Percentiles rank a stretch among this genome's conserved stretches.
Conservation (phyloP, 2,888 invertebrate species). For the Synergus itoensis region DNA sequence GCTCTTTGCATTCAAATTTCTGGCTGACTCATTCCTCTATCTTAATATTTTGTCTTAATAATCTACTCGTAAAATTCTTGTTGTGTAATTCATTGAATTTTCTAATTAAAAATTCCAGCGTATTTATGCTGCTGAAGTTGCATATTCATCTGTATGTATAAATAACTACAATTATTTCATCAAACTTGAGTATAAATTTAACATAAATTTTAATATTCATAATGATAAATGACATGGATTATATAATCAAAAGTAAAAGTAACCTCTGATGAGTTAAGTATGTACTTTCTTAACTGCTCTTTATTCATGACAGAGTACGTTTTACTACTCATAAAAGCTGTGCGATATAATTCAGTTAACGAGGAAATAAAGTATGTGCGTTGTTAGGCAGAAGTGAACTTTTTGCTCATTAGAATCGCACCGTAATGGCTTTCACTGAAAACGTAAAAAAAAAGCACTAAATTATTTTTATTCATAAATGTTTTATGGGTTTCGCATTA, state of each 20-base stretch:
- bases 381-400: constrained; percentile 5
- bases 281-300: constrained; percentile 1
- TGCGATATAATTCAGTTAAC: constrained; percentile 24
- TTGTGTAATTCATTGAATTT: no score
- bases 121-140: no score
- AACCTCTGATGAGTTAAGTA: background rate
- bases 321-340: constrained; percentile 12
- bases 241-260: background rate
- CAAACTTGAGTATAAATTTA: background rate
- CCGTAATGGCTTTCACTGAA: background rate
- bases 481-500: background rate
- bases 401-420: constrained; percentile 20
- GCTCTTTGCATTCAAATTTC: background rate
- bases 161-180: no score
- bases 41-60: no score
- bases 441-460: background rate
- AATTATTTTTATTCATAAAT: background rate
- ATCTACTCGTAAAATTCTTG: no score
- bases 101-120: no score
- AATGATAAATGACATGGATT: background rate
- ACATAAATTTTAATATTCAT: background rate
- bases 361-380: constrained; percentile 23
- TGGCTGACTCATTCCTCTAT: background rate
- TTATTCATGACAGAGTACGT: constrained; percentile 13
- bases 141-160: no score